Percentiles rank a stretch among this genome's conserved stretches.
Conservation (phyloP, 2,888 invertebrate genomes). For the Ferrisia virgata region DNA sequence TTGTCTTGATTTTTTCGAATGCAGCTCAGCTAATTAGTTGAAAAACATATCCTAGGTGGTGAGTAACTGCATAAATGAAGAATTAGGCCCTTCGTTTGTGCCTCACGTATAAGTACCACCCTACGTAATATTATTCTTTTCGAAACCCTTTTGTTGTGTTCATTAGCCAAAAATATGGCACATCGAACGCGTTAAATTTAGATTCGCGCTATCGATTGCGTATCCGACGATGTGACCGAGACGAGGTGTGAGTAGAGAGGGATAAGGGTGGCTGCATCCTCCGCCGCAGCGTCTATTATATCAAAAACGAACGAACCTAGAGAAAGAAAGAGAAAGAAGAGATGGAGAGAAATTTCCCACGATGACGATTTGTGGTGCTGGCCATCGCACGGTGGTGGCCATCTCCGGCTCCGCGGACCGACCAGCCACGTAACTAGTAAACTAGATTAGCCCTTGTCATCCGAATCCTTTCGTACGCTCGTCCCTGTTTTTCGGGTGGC, state of each 20-base stretch:
- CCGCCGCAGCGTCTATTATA: too few relatives aligned
- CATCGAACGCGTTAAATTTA: background rate
- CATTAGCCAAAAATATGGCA: background rate
- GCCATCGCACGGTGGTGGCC: background rate
- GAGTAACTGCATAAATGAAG: background rate
- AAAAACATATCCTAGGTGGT: background rate
- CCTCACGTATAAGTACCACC: background rate
- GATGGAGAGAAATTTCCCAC: background rate
- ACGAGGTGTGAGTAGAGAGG: too few relatives aligned
- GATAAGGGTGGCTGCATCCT: too few relatives aligned
- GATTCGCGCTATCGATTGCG: background rate
- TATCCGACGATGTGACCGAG: background rate
- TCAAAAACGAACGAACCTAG: background rate
- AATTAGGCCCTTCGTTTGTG: too few relatives aligned
- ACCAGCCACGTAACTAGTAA: background rate
- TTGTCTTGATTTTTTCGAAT: too few relatives aligned
- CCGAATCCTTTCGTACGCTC: background rate
- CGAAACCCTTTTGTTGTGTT: background rate
- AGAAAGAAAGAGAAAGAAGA: background rate
- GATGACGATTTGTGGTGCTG: background rate
- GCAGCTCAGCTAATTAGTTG: background rate
- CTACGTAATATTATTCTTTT: background rate
- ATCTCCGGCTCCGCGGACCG: background rate
- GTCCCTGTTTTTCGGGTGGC: background rate
- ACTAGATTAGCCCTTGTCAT: background rate